Evolutionary conservation across 2,113 vertebrate species (phyloP), one percentile per base, ranked within the genome.

Genomic region (Microtus ochrogaster): DNA sequence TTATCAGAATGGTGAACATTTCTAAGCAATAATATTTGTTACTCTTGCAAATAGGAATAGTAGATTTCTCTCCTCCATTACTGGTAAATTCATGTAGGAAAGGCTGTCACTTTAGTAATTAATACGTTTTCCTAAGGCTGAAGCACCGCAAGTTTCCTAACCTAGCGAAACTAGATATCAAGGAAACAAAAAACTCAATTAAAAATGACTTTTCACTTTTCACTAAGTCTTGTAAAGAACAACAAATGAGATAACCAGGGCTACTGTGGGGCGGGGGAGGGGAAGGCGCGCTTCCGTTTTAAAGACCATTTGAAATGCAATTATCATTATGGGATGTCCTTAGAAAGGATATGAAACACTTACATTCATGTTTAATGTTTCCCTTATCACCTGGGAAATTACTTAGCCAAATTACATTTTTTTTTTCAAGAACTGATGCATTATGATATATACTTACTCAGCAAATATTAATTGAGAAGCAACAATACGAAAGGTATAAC

Each of bases 281-380:
- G 26, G 5, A 47, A 76, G 44, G 44, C 13, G 5, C 12, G 47
- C 36, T 63, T 92, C 30, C 47, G 13, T 88, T 91, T 65, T 86
- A 90, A 95, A 95, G 61, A 33, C 66, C 1, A 47, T 74, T 94
- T 90, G 83, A 87, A 89, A 89, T 49, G 22, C 10, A 97, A 94
- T 92, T 88, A 78, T 96, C 39, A 65, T 41, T 66, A 61, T 65
- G 55, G 85, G 70, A 86, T 39, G n/a, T 26, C 86, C 73, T 94
- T 86, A 93, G 8, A 85, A 91, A 90, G 73, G 55, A 94, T 55
- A 91, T 90, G 13, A 68, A 73, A n/a, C 24, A 58, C 22, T 79
- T 97, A 33, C 52, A 74, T 66, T 65, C 70, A 36, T 65, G 39
- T 87, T 94, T 83, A 87, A 87, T 68, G 77, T 86, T 91, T 79